A percentile compares a stretch with the other conserved stretches of the same genome.
These are phyloP conservation scores for Erynnis tages DNA, from an alignment of 2,888 invertebrate species.

Conservation along the genomic window DNA sequence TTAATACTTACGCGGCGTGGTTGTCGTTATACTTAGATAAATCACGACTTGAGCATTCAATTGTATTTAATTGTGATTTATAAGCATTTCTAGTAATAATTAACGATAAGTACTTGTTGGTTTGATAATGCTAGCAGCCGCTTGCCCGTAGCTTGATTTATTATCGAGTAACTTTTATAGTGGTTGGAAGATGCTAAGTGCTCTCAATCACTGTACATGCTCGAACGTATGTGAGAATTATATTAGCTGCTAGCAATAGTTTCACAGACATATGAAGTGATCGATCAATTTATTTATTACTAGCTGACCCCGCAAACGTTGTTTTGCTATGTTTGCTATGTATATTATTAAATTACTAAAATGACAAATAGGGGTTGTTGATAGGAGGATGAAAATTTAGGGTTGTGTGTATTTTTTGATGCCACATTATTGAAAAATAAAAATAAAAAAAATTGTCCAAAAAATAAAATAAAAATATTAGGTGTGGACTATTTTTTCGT, in stretches of 20 bases:
- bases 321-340: too few relatives aligned
- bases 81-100: slow-evolving; percentile 17
- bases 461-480: too few relatives aligned
- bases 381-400: too few relatives aligned
- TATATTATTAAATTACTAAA: too few relatives aligned
- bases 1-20: slow-evolving; percentile 14
- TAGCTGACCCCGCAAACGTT: too few relatives aligned
- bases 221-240: background rate
- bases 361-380: too few relatives aligned
- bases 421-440: too few relatives aligned
- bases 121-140: slow-evolving; percentile 14
- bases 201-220: background rate
- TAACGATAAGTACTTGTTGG: slow-evolving; percentile 7
- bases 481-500: too few relatives aligned
- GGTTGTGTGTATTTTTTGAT: too few relatives aligned
- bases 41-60: slow-evolving; percentile 19
- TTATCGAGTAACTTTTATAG: slow-evolving; percentile 1
- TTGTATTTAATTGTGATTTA: slow-evolving; percentile 23
- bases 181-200: slow-evolving; percentile 7
- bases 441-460: too few relatives aligned
- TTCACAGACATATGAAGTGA: background rate
- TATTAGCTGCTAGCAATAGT: background rate
- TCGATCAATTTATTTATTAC: too few relatives aligned
- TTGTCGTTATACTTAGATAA: slow-evolving; percentile 22
- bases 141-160: slow-evolving; percentile 12